phyloP scores from a whole-genome alignment of 2,797 vertebrate genomes.

The Lateolabrax maculatus region DNA sequence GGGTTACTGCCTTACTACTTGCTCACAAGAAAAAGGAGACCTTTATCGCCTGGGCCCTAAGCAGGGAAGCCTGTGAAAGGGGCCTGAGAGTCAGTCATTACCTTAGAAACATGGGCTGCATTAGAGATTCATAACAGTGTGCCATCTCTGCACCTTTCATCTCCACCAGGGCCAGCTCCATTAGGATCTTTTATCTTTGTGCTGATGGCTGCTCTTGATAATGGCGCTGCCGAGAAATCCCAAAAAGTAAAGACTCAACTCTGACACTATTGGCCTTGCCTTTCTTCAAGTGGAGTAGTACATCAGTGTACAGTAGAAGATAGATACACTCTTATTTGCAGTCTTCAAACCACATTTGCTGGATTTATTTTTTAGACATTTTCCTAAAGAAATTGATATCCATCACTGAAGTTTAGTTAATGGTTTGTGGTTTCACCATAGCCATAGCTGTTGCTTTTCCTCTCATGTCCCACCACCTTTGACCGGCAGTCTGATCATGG shows the following conservation, averaged over 20 bases:
- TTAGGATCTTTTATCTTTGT: conserved; percentile 87
- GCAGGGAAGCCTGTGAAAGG: conserved; percentile 75
- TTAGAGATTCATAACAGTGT: conserved; percentile 84
- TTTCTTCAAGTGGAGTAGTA: conserved; percentile 65
- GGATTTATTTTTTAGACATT: conserved; percentile 17
- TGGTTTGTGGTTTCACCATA: conserved; percentile 37
- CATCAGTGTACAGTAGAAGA: conserved; percentile 59
- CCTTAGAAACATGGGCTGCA: conserved; percentile 82
- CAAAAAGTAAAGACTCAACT: conserved; percentile 85
- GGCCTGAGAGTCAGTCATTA: conserved; percentile 80
- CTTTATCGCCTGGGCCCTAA: conserved; percentile 67
- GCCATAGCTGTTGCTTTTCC: conserved; percentile 12
- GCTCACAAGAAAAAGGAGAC: conserved; percentile 77
- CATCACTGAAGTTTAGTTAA: conserved; percentile 8
- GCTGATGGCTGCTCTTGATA: conserved; percentile 87
- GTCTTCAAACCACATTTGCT: conserved; percentile 39
- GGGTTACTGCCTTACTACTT: conserved; percentile 73
- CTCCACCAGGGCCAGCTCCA: conserved; percentile 85
- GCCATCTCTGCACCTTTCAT: conserved; percentile 85
- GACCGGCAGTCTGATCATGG: conserved; percentile 7
- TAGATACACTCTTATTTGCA: conserved; percentile 28
- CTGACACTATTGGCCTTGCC: conserved; percentile 72
- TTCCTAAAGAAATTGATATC: conserved; percentile 31
- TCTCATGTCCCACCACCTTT: conserved; percentile 21
- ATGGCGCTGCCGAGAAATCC: conserved; percentile 85